A percentile compares a stretch with the other conserved stretches of the same genome.
Conservation (phyloP, 2,797 vertebrate species). For the Vultur gryphus region DNA sequence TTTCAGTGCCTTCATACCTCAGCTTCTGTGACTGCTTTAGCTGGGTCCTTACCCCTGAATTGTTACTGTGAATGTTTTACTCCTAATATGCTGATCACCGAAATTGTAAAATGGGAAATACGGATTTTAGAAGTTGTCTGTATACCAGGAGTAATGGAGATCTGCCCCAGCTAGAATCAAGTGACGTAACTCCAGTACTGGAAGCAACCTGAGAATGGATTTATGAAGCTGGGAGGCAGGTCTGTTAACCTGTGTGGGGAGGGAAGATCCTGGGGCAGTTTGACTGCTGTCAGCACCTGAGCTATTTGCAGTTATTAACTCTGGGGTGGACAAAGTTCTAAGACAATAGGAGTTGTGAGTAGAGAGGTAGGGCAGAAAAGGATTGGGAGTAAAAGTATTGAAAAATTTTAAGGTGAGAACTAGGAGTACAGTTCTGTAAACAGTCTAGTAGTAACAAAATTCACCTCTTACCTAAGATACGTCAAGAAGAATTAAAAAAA, state of each 20-base stretch:
- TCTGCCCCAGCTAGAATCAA: neutral
- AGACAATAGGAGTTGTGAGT: too few relatives aligned
- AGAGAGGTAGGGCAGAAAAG: neutral
- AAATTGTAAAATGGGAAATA: neutral
- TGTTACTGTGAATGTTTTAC: neutral
- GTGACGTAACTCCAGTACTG: neutral
- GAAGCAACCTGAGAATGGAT: neutral
- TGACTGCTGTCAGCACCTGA: neutral
- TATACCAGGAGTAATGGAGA: neutral
- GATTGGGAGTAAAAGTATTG: neutral
- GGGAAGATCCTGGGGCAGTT: neutral
- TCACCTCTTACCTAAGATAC: neutral
- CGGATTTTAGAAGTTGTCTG: accelerated
- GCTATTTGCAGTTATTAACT: too few relatives aligned
- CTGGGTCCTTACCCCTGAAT: neutral
- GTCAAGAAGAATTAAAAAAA: neutral
- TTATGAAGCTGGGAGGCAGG: neutral
- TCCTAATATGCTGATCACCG: neutral
- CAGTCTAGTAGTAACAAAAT: neutral
- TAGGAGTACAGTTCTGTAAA: neutral
- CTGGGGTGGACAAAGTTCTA: neutral
- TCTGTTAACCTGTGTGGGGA: too few relatives aligned
- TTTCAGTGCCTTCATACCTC: neutral
- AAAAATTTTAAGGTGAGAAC: neutral
- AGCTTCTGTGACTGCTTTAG: neutral